Evolutionary conservation across 2,797 vertebrate species (phyloP).

Genomic region (Ctenopoma kingsleyae): DNA sequence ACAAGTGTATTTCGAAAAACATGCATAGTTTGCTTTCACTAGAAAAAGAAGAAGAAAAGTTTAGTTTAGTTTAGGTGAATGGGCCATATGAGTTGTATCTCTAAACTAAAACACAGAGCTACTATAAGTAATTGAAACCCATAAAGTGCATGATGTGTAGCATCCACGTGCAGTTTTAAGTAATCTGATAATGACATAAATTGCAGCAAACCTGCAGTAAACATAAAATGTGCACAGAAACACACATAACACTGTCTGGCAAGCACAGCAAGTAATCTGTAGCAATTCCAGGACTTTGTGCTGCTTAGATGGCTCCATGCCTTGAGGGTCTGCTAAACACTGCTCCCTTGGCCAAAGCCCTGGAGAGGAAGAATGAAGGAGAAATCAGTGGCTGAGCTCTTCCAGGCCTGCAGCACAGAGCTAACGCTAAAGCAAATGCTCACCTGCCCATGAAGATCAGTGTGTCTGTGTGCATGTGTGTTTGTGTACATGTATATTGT

Average conservation of each 20-base stretch:
- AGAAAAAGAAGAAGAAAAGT: neutral
- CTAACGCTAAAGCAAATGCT: conserved; percentile 83
- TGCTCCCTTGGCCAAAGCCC: conserved; percentile 83
- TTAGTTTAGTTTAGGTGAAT: conserved; percentile 1
- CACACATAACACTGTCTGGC: conserved; percentile 48
- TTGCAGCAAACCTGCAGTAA: conserved; percentile 36
- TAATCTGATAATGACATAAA: conserved; percentile 47
- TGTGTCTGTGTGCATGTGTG: conserved; percentile 37
- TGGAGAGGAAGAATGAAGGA: conserved; percentile 69
- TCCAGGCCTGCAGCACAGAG: conserved; percentile 86
- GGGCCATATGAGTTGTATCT: neutral
- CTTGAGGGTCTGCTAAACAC: conserved; percentile 85
- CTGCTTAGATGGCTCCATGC: conserved; percentile 83
- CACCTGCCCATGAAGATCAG: conserved; percentile 79
- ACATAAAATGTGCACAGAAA: conserved; percentile 12
- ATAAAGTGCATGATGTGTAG: conserved; percentile 32
- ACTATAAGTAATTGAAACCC: conserved; percentile 29
- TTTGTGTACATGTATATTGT: conserved; percentile 29
- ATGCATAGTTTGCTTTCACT: neutral
- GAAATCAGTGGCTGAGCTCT: conserved; percentile 82
- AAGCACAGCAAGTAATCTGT: conserved; percentile 83
- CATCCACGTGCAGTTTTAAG: conserved; percentile 25
- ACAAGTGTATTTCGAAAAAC: neutral
- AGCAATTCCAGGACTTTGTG: conserved; percentile 81
- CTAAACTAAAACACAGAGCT: conserved; percentile 18